Percentiles rank a stretch among this genome's conserved stretches.
These are phyloP conservation scores for Enhydra lutris DNA, from an alignment of 2,113 vertebrate genomes.

Conservation along the genomic window DNA sequence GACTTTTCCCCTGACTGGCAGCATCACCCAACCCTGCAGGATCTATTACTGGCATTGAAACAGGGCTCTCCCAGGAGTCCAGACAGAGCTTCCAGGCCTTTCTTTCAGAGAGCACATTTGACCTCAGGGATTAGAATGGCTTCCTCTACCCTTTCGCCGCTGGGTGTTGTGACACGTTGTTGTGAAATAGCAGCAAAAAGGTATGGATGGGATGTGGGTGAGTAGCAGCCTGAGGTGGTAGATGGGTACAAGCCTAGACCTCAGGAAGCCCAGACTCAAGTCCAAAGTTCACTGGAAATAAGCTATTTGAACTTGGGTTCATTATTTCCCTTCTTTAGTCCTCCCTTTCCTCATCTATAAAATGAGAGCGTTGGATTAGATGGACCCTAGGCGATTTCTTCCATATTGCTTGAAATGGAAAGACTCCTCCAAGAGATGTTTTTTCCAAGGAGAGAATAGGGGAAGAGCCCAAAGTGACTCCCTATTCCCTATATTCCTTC, in stretches of 20 bases:
- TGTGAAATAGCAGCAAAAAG: background rate
- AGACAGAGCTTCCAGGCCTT: background rate
- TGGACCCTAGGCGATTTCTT: background rate
- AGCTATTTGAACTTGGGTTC: background rate
- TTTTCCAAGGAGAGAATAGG: background rate
- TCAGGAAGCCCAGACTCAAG: too few species aligned
- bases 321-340: background rate
- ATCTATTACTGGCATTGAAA: background rate
- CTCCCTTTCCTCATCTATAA: background rate
- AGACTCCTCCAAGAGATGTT: background rate
- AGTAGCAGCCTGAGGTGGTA: background rate
- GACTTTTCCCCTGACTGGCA: background rate
- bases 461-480: background rate
- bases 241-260: background rate
- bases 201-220: background rate
- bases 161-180: background rate
- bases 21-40: background rate
- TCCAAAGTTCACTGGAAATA: background rate
- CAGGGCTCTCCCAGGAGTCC: background rate
- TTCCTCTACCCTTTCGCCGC: background rate
- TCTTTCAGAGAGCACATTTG: background rate
- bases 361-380: background rate
- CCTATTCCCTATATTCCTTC: accelerated
- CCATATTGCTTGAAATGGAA: background rate
- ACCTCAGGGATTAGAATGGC: background rate